Evolutionary conservation across 30 jellyfish, hydroid and myxozoan genomes (phyloP).

Genomic region (Aurelia coerulea): DNA sequence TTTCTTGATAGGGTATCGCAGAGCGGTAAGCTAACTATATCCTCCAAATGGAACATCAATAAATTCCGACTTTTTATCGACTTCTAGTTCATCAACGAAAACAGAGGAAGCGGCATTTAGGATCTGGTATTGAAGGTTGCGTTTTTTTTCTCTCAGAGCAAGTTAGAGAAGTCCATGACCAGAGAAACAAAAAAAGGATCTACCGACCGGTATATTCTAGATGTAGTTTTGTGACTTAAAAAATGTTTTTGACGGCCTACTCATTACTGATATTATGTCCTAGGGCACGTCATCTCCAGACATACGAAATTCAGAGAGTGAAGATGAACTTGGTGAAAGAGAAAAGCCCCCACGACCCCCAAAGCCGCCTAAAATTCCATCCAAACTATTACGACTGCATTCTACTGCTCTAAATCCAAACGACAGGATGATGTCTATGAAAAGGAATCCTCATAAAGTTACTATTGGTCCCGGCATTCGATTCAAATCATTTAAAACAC

Average conservation of each 20-base stretch:
- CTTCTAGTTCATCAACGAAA: too few relatives aligned
- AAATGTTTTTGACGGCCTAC: background rate
- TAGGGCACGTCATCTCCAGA: constrained; percentile 29
- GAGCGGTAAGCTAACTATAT: too few relatives aligned
- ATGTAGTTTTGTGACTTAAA: background rate
- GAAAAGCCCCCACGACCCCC: constrained; percentile 73
- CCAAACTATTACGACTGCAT: background rate
- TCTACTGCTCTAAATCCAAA: background rate
- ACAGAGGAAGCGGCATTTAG: too few relatives aligned
- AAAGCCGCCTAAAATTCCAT: constrained; percentile 44
- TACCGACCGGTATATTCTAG: too few relatives aligned
- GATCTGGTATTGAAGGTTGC: too few relatives aligned
- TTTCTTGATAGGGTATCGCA: too few relatives aligned
- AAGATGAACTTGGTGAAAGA: constrained; percentile 15
- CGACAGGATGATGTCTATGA: constrained; percentile 28
- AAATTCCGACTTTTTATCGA: too few relatives aligned
- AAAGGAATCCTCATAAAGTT: constrained; percentile 38
- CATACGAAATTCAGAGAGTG: constrained; percentile 19
- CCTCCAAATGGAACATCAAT: too few relatives aligned
- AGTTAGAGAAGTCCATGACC: too few relatives aligned
- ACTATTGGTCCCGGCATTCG: constrained; percentile 60
- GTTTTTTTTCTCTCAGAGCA: too few relatives aligned
- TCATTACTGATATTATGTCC: background rate
- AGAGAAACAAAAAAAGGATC: too few relatives aligned
- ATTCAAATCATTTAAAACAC: constrained; percentile 32